phyloP scores from a whole-genome alignment of 2,888 invertebrate genomes.

The Baccha elongata region DNA sequence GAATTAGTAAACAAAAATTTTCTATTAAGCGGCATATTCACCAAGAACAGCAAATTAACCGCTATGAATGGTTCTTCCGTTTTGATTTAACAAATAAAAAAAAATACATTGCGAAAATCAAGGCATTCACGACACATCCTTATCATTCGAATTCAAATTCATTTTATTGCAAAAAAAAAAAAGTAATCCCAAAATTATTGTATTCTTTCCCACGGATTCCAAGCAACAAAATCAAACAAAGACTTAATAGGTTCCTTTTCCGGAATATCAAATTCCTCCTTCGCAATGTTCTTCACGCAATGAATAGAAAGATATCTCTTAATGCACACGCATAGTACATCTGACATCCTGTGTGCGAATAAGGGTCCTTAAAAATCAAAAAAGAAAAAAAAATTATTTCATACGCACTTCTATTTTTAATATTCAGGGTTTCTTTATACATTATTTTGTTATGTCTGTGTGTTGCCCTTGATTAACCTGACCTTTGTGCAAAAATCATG shows the following conservation, averaged over 20 bases:
- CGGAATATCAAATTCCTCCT: slow-evolving; percentile 66
- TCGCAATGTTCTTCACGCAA: slow-evolving; percentile 27
- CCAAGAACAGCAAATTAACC: too few species aligned
- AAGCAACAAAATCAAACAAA: slow-evolving; percentile 36
- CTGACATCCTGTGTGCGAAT: slow-evolving; percentile 67
- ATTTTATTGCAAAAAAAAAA: slow-evolving; percentile 24
- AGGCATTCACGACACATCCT: too few species aligned
- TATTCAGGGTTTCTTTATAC: slow-evolving; percentile 1
- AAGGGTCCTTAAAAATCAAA: slow-evolving; percentile 23
- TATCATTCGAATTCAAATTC: slow-evolving; percentile 31
- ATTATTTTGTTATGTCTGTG: neutral
- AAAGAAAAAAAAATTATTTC: neutral
- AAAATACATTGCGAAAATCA: neutral
- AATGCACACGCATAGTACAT: too few species aligned
- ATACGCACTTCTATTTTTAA: slow-evolving; percentile 32
- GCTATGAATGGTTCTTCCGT: too few species aligned
- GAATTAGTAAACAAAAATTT: too few species aligned
- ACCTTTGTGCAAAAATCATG: slow-evolving; percentile 55
- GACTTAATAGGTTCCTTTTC: slow-evolving; percentile 44
- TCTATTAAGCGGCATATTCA: too few species aligned
- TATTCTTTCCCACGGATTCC: slow-evolving; percentile 67
- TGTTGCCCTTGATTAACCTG: slow-evolving; percentile 58
- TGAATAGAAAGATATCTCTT: slow-evolving; percentile 39
- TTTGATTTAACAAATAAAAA: neutral
- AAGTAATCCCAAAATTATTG: too few species aligned